Evolutionary conservation across 2,797 vertebrate genomes (phyloP), one percentile per base, ranked within the genome.

Genomic region (Naso thynnoides): DNA sequence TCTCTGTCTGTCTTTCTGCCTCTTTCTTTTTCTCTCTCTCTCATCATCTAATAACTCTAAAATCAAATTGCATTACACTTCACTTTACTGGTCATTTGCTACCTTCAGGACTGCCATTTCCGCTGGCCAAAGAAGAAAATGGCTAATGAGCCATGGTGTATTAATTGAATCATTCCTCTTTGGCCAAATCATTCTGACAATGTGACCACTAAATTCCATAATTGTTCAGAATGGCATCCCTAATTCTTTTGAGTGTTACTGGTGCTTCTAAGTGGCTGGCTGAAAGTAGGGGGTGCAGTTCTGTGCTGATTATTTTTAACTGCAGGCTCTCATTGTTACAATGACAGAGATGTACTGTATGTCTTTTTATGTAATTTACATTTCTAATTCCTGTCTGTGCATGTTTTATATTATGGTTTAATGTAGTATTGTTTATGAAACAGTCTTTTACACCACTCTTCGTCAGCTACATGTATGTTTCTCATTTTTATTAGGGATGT

Each of bases 131-230:
- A 77, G 62, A 79, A 85, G 77, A 86, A 87, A 72, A 80, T 73
- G 82, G 73, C 86, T 92, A 93, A 94, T 90, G 90, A 92, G 86
- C 91, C 87, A 71, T 88, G 85, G 86, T 91, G 78, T 85, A 89
- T 91, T 94, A 92, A 94, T 89, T 90, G 48, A 93, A 93, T 94
- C 82, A 88, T 86, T 89, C 86, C 86, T 88, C 65, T 85, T 67
- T 81, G 78, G 88, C 83, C 82, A 92, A 91, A 93, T 94, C 82
- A 86, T 91, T 93, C 85, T 91, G 89, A 91, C 92, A 90, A 84
- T 91, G 81, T 89, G 86, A 81, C 82, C 79, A 84, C 80, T 90
- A 92, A 92, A 92, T 91, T 89, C 73, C 70, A 62, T 88, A 89
- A 93, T 88, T 91, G 88, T 85, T 87, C 79, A 86, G 63, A 88